These are phyloP conservation scores for Rhynchomys soricoides DNA, from an alignment of 2,113 vertebrate genomes.

Conservation along the genomic window DNA sequence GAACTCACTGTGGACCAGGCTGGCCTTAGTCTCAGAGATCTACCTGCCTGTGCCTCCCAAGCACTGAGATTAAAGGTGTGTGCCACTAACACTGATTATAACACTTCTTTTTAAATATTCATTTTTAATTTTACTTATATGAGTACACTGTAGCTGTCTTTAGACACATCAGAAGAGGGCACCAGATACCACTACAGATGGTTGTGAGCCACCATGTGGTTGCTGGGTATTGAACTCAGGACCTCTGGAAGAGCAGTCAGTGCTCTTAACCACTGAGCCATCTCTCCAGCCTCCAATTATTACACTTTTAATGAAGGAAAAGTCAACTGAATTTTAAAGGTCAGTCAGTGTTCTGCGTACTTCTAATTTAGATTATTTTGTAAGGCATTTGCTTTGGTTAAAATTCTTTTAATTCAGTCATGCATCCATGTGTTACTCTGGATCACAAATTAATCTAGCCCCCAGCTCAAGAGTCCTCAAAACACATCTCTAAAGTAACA, in stretches of 20 bases:
- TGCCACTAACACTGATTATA: neutral
- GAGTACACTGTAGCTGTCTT: too few relatives aligned
- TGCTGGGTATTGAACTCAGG: too few relatives aligned
- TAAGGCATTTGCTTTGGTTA: constrained; percentile 7
- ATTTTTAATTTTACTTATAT: too few relatives aligned
- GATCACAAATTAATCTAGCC: neutral
- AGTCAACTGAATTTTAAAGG: constrained; percentile 6
- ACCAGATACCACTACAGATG: too few relatives aligned
- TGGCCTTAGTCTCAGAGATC: neutral
- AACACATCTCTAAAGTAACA: neutral
- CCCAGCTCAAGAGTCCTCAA: neutral
- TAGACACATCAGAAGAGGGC: too few relatives aligned
- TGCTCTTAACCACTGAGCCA: too few relatives aligned
- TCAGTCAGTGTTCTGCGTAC: neutral
- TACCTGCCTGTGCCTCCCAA: neutral
- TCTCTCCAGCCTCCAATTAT: too few relatives aligned
- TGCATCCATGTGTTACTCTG: neutral
- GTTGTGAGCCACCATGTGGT: too few relatives aligned
- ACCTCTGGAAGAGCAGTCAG: too few relatives aligned
- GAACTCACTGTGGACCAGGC: neutral
- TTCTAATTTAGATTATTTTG: constrained; percentile 16
- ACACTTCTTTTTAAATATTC: too few relatives aligned
- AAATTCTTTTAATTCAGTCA: neutral
- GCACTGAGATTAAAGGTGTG: neutral
- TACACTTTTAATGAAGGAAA: neutral